Evolutionary conservation across 53 echinoderm and acorn worm species (phyloP).

Genomic region (Mesocentrotus franciscanus): DNA sequence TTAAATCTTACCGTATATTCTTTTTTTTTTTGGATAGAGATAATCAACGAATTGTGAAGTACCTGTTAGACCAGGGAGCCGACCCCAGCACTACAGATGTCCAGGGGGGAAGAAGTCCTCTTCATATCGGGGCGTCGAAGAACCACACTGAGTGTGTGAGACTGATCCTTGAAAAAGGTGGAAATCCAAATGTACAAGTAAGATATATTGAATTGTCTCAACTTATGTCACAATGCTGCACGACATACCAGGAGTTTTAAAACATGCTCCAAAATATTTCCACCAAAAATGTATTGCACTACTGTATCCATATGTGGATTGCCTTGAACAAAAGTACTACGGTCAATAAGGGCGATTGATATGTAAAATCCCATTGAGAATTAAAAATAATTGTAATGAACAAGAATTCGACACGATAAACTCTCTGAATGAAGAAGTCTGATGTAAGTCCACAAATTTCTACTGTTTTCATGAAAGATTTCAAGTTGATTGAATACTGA

Average conservation of each 20-base stretch:
- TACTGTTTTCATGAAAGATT: too few species aligned
- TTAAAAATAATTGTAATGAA: too few species aligned
- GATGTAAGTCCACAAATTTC: too few species aligned
- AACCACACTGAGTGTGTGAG: conserved; percentile 69
- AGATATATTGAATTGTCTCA: neutral
- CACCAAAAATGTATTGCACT: neutral
- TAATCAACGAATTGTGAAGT: conserved; percentile 61
- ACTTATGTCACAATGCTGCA: neutral
- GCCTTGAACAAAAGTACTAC: neutral
- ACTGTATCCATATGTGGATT: neutral
- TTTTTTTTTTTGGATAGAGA: conserved; percentile 43
- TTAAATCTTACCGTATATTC: neutral
- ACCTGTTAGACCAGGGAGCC: conserved; percentile 60
- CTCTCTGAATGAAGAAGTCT: too few species aligned
- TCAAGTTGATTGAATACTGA: too few species aligned
- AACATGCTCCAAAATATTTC: too few species aligned
- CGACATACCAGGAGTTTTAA: neutral
- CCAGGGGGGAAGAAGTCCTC: conserved; percentile 64
- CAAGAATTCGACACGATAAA: too few species aligned
- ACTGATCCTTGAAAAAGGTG: conserved; percentile 51
- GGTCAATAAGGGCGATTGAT: too few species aligned
- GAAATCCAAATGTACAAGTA: conserved; percentile 65
- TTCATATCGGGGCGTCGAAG: conserved; percentile 76
- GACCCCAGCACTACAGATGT: conserved; percentile 65
- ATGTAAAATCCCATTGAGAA: too few species aligned